phyloP scores from a whole-genome alignment of 2,888 invertebrate species.

The Rugalucina vietnamica region DNA sequence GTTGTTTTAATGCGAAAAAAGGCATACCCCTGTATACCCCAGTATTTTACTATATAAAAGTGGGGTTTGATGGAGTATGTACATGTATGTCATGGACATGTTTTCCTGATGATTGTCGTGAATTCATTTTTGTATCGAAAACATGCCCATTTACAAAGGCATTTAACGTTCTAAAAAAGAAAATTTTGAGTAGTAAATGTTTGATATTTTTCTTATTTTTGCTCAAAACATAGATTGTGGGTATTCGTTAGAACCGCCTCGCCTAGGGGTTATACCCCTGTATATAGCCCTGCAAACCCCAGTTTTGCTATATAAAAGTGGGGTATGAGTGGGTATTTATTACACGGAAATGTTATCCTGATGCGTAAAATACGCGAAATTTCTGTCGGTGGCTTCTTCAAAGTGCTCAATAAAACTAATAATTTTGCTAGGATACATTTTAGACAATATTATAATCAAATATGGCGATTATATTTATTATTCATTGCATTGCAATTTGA shows the following conservation, averaged over 20 bases:
- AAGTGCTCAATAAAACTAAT: neutral
- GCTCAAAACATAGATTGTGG: neutral
- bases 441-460: neutral
- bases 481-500: slow-evolving; percentile 28
- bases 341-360: neutral
- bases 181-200: too few relatives aligned
- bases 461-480: neutral
- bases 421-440: neutral
- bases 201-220: neutral
- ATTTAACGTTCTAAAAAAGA: too few relatives aligned
- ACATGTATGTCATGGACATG: too few relatives aligned
- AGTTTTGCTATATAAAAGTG: neutral
- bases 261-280: neutral
- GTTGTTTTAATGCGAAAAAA: too few relatives aligned
- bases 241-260: neutral
- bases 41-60: too few relatives aligned
- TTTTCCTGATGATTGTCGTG: too few relatives aligned
- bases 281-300: neutral
- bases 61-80: too few relatives aligned
- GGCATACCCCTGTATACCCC: too few relatives aligned
- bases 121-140: too few relatives aligned
- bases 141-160: too few relatives aligned
- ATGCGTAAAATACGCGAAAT: neutral
- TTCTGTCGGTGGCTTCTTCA: neutral
- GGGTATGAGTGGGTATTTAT: neutral